Evolutionary conservation across 2,113 vertebrate species (phyloP).

Genomic region (Eupsittula cactorum): DNA sequence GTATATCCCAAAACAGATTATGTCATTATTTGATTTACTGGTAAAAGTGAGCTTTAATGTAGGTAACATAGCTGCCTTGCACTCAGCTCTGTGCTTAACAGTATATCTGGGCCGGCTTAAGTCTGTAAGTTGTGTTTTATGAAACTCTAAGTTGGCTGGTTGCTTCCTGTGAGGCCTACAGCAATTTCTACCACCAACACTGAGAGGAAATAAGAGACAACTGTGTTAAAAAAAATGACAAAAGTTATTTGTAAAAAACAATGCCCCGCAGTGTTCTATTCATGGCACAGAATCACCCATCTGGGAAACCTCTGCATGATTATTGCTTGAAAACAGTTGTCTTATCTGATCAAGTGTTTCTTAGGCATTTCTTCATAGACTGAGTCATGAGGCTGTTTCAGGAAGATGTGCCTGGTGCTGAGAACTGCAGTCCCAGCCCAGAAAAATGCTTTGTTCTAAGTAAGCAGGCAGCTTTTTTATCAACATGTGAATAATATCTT

Average conservation of each 20-base stretch:
- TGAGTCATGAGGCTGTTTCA: background rate
- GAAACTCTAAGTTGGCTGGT: slow-evolving; percentile 4
- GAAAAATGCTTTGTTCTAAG: background rate
- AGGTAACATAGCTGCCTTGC: background rate
- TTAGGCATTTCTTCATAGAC: background rate
- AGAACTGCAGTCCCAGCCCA: background rate
- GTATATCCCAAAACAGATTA: slow-evolving; percentile 1
- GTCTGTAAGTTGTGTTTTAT: slow-evolving; percentile 11
- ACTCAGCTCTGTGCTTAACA: background rate
- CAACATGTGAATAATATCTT: background rate
- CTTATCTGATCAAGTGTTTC: slow-evolving; percentile 56
- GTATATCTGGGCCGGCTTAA: background rate
- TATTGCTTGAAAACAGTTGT: slow-evolving; percentile 33
- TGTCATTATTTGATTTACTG: background rate
- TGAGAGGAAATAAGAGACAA: slow-evolving; percentile 43
- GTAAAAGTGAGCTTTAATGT: background rate
- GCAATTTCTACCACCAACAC: slow-evolving; percentile 53
- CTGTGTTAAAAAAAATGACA: background rate
- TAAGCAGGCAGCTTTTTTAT: background rate
- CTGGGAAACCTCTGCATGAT: slow-evolving; percentile 42
- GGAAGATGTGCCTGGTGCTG: background rate
- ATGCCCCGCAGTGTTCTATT: slow-evolving; percentile 26
- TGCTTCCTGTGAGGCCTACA: slow-evolving; percentile 64
- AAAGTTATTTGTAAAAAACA: slow-evolving; percentile 4
- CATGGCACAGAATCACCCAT: slow-evolving; percentile 39